Evolutionary conservation across 2,113 vertebrate genomes (phyloP), one percentile per base, ranked within the genome.

Genomic region (Zootoca vivipara): DNA sequence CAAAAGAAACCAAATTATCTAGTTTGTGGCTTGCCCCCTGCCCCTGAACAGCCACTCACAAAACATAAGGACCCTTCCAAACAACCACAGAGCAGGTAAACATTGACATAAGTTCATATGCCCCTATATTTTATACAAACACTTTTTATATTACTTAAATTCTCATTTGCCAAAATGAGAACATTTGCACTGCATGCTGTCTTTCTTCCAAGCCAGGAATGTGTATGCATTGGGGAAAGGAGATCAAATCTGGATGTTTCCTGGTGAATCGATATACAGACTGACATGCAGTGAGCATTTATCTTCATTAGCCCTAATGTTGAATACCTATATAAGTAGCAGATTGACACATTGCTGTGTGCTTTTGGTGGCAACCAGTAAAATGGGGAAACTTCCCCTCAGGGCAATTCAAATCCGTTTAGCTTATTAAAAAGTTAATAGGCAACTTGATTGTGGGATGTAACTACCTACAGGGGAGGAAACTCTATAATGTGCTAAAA

Each of bases 381-480:
- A 82, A 82, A 82, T 18, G 16, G 35, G 38, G 67, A 87, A 65
- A 62, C 70, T 75, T 82, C 38, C 12, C 38, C 38, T 33, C 80
- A 65, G 56, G 56, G 58, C 79, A 87, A 82, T 88, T 75, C 69
- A 64, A 74, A 74, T 64, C 79, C n/a, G 20, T 35, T 88, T 88
- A 82, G 58, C 22, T 88, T 77, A 82, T 88, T 88, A 88, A 88
- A 88, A 88, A 67, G 70, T 75, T 82, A 88, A 82, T 88, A 67
- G 73, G 70, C 38, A 52, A 83, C 58, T 82, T 82, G 70, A 82
- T 88, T 82, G 28, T 82, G 86, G 70, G 35, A 75, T 74, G 80
- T 33, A 82, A 87, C 70, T 70, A 65, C 70, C 79, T 82, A 87
- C 79, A 65, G 65, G 38, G 56, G 79, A 82, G 79, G 72, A 75